These are phyloP conservation scores for Phaedon cochleariae DNA, from an alignment of 2,888 invertebrate species.

Conservation along the genomic window DNA sequence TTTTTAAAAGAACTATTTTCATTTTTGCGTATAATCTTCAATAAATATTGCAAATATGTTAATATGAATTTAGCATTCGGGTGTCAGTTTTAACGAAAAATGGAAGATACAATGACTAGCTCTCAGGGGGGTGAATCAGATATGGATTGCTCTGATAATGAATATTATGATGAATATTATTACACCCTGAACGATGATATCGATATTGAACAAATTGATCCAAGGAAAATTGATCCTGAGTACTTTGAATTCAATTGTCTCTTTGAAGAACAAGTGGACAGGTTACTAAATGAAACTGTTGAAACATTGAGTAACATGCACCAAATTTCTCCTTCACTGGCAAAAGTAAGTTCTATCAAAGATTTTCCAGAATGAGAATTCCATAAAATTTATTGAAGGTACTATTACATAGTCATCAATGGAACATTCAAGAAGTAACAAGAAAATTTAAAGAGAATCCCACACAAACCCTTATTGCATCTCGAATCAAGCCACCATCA, in stretches of 20 bases:
- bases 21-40: no score
- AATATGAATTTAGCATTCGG: conserved; percentile 3
- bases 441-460: conserved; percentile 83
- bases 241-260: conserved; percentile 90
- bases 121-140: conserved; percentile 73
- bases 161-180: conserved; percentile 79
- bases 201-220: conserved; percentile 86
- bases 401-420: conserved; percentile 87
- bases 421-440: conserved; percentile 86
- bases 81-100: conserved; percentile 22
- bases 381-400: conserved; percentile 63
- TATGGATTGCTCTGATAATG: conserved; percentile 90
- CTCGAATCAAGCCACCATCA: conserved; percentile 67
- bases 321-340: conserved; percentile 89
- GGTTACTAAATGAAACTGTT: conserved; percentile 90
- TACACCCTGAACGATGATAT: conserved; percentile 82
- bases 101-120: conserved; percentile 49
- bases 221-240: conserved; percentile 86
- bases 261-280: conserved; percentile 89
- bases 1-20: no score
- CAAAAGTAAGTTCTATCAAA: conserved; percentile 71
- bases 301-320: conserved; percentile 87
- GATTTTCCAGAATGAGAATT: not conserved
- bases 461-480: conserved; percentile 65
- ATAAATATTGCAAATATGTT: no score